A percentile compares a stretch with the other conserved stretches of the same genome.
phyloP scores from a whole-genome alignment of 2,888 invertebrate species.

The Lampropteryx suffumata region DNA sequence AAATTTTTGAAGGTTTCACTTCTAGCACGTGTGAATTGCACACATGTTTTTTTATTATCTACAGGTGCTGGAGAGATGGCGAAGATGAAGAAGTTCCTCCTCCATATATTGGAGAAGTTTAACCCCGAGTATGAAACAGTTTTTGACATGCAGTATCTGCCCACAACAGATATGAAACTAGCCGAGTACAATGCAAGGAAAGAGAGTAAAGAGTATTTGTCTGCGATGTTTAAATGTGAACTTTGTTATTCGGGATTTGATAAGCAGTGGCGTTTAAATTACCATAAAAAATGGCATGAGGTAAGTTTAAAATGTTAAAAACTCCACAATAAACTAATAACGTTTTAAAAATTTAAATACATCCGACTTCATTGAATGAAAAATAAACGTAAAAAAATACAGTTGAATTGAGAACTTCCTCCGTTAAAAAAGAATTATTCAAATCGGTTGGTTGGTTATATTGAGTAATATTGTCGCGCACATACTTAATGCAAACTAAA shows the following conservation, averaged over 20 bases:
- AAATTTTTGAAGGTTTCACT: too few relatives aligned
- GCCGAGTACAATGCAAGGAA: constrained; percentile 4
- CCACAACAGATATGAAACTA: constrained; percentile 1
- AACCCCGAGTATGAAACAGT: constrained; percentile 8
- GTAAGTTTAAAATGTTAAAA: too few relatives aligned
- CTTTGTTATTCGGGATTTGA: constrained; percentile 1
- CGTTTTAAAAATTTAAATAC: too few relatives aligned
- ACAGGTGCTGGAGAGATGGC: neutral
- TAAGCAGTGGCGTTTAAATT: neutral
- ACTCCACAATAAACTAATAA: too few relatives aligned
- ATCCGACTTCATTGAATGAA: too few relatives aligned
- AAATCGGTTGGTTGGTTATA: too few relatives aligned
- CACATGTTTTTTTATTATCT: neutral
- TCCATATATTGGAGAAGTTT: neutral
- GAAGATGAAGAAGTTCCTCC: neutral
- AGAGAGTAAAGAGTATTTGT: neutral
- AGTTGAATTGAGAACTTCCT: too few relatives aligned
- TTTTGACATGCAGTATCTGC: constrained; percentile 4
- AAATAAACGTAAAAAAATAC: too few relatives aligned
- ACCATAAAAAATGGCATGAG: constrained; percentile 7
- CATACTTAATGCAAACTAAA: too few relatives aligned
- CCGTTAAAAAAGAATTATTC: too few relatives aligned
- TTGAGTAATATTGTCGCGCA: too few relatives aligned
- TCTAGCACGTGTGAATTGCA: too few relatives aligned
- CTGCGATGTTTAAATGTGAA: constrained; percentile 1